Conservation (phyloP, 2,797 vertebrate species). For the Chaenodraco wilsoni region DNA sequence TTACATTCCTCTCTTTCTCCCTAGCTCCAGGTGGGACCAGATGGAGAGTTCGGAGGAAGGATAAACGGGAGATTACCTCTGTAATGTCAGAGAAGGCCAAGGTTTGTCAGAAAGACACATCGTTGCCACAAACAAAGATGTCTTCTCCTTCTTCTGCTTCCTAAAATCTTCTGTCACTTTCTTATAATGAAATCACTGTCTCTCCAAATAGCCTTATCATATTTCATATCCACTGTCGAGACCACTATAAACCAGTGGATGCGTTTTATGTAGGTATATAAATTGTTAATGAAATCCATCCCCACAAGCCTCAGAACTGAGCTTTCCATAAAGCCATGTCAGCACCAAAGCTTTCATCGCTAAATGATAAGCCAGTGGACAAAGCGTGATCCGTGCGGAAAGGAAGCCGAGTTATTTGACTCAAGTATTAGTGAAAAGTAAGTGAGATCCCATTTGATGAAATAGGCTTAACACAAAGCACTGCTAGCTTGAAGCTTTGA, state of each 20-base stretch:
- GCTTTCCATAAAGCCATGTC: conserved; percentile 43
- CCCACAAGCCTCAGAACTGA: conserved; percentile 25
- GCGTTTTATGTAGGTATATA: conserved; percentile 46
- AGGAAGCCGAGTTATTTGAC: conserved; percentile 47
- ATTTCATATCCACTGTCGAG: conserved; percentile 26
- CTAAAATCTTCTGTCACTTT: background rate
- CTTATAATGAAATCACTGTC: conserved; percentile 23
- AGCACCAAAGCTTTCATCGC: conserved; percentile 16
- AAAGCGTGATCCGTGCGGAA: conserved; percentile 32
- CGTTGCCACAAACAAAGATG: background rate
- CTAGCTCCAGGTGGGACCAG: conserved; percentile 77
- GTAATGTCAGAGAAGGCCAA: conserved; percentile 71
- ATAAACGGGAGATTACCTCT: conserved; percentile 58
- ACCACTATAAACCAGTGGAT: conserved; percentile 37
- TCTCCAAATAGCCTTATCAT: conserved; percentile 39
- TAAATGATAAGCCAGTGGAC: conserved; percentile 37
- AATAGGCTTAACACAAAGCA: conserved; percentile 30
- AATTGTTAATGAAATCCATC: conserved; percentile 61
- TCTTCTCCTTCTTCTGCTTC: background rate
- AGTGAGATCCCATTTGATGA: conserved; percentile 39
- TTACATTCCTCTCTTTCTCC: conserved; percentile 63
- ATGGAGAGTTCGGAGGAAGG: conserved; percentile 71
- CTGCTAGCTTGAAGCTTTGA: conserved; percentile 14
- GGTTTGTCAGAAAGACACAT: conserved; percentile 57
- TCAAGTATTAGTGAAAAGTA: conserved; percentile 26